Percentiles rank a stretch among this genome's conserved stretches.
Evolutionary conservation across 2,888 invertebrate species (phyloP).

Genomic region (Tyria jacobaeae): DNA sequence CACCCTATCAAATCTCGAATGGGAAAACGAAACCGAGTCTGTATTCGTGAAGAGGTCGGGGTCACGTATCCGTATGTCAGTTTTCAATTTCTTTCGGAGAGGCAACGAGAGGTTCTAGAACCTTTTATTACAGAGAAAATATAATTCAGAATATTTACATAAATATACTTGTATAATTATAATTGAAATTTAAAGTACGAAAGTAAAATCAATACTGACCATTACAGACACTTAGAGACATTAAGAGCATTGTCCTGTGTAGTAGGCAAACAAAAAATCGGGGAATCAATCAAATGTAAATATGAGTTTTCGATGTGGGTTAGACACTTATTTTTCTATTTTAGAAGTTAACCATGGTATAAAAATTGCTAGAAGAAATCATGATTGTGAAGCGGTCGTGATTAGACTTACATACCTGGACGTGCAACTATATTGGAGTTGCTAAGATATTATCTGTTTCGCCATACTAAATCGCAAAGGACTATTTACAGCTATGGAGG

Average conservation of each 20-base stretch:
- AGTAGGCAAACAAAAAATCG: neutral
- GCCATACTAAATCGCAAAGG: conserved; percentile 56
- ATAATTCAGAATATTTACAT: conserved; percentile 6
- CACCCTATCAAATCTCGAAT: too few species aligned
- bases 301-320: neutral
- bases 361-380: conserved; percentile 13
- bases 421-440: conserved; percentile 41
- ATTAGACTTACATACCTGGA: conserved; percentile 34
- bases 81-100: too few species aligned
- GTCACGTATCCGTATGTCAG: too few species aligned
- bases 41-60: too few species aligned
- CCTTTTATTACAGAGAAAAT: too few species aligned
- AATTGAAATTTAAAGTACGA: neutral
- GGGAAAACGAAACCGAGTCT: too few species aligned
- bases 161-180: conserved; percentile 1
- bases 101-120: too few species aligned
- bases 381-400: conserved; percentile 26
- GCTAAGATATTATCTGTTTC: conserved; percentile 54
- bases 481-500: conserved; percentile 64
- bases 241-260: too few species aligned
- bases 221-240: too few species aligned
- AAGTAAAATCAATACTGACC: neutral
- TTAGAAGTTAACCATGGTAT: conserved; percentile 12
- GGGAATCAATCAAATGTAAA: neutral
- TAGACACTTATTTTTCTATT: conserved; percentile 3